Evolutionary conservation across 2,797 vertebrate species (phyloP).

Genomic region (Notolabrus celidotus): DNA sequence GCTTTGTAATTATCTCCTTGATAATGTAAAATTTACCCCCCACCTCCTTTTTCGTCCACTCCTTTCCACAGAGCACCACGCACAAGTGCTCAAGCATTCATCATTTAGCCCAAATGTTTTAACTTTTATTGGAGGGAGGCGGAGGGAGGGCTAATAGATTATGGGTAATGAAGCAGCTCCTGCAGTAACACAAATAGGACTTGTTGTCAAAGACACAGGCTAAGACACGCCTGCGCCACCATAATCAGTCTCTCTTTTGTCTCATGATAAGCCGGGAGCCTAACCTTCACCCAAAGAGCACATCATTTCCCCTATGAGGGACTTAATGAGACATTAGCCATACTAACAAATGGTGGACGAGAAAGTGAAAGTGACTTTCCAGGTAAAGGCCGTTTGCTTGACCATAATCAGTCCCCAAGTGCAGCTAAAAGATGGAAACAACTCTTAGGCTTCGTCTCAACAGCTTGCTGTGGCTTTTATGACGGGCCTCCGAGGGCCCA

Average conservation of each 20-base stretch:
- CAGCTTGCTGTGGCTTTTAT: constrained; percentile 83
- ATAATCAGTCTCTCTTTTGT: constrained; percentile 78
- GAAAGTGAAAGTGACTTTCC: constrained; percentile 83
- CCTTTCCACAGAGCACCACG: constrained; percentile 50
- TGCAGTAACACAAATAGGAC: constrained; percentile 75
- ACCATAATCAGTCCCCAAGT: constrained; percentile 80
- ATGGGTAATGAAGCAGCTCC: constrained; percentile 78
- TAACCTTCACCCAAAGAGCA: constrained; percentile 81
- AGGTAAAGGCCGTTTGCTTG: constrained; percentile 78
- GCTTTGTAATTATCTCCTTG: constrained; percentile 83
- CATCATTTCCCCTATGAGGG: constrained; percentile 77
- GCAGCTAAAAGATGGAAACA: constrained; percentile 80
- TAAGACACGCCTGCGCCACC: constrained; percentile 41
- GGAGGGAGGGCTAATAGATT: constrained; percentile 74
- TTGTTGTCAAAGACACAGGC: constrained; percentile 70
- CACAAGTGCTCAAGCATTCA: constrained; percentile 75
- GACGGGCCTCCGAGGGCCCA: constrained; percentile 74
- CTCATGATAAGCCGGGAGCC: constrained; percentile 73
- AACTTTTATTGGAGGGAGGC: constrained; percentile 73
- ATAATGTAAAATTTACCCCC: constrained; percentile 77
- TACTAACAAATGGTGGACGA: constrained; percentile 79
- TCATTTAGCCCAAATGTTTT: constrained; percentile 79
- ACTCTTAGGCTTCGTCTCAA: constrained; percentile 74
- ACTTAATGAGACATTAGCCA: constrained; percentile 83
- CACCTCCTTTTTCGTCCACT: constrained; percentile 57